Evolutionary conservation across 2,797 vertebrate genomes (phyloP).

Genomic region (Potorous gilbertii): DNA sequence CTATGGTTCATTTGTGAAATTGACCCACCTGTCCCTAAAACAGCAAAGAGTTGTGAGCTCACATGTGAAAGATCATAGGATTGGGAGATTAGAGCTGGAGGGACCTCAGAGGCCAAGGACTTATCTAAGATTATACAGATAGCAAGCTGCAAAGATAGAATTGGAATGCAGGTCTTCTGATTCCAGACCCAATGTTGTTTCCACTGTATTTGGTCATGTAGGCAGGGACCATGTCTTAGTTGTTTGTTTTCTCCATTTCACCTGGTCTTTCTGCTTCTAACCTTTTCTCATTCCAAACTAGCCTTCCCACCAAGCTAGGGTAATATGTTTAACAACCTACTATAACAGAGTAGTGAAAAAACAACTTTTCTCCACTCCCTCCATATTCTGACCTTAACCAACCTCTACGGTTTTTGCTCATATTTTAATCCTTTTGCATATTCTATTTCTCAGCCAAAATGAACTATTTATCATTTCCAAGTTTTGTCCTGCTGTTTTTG

Average conservation of each 20-base stretch:
- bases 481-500: neutral
- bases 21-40: constrained; percentile 52
- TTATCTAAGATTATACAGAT: neutral
- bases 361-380: neutral
- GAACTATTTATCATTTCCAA: neutral
- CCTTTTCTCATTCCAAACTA: neutral
- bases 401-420: neutral
- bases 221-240: neutral
- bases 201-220: neutral
- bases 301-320: neutral
- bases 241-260: neutral
- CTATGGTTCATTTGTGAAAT: constrained; percentile 65
- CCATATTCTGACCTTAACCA: neutral
- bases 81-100: neutral
- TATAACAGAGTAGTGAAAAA: neutral
- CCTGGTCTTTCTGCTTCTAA: neutral
- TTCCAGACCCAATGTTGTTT: neutral
- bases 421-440: neutral
- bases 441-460: neutral
- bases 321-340: neutral
- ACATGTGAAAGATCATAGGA: neutral
- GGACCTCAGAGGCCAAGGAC: constrained; percentile 14
- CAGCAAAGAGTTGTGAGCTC: constrained; percentile 44
- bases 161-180: neutral
- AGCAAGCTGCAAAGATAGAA: neutral